Evolutionary conservation across 2,888 invertebrate genomes (phyloP).

Genomic region (Pharmacophagus antenor): DNA sequence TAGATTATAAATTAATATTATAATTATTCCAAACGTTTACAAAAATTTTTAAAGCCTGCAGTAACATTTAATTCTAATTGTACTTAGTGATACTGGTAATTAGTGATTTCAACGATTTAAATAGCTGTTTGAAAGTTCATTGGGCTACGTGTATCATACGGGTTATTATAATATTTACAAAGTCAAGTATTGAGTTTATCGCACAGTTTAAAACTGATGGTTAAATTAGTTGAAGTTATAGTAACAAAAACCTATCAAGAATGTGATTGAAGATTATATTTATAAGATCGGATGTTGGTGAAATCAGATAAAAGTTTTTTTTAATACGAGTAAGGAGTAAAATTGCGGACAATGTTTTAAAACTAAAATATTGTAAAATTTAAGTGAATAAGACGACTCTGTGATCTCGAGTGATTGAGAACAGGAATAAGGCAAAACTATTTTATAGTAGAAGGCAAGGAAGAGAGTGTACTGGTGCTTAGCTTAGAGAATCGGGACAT

Average conservation of each 20-base stretch:
- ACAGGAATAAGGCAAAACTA: no score
- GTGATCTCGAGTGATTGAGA: no score
- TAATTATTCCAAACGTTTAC: conserved; percentile 15
- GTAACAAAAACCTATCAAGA: neutral
- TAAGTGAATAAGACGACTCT: no score
- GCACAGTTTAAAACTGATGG: conserved; percentile 37
- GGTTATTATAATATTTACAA: conserved; percentile 62
- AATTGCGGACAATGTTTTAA: no score
- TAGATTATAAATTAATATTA: neutral
- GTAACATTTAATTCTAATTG: conserved; percentile 11
- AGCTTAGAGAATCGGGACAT: no score
- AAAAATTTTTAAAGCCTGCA: neutral
- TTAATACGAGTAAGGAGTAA: no score
- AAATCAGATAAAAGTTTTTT: no score
- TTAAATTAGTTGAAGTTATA: conserved; percentile 19
- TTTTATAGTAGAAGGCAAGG: no score
- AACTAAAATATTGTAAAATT: no score
- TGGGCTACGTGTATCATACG: conserved; percentile 44
- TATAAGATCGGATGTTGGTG: no score
- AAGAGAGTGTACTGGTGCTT: no score
- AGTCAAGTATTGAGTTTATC: conserved; percentile 40
- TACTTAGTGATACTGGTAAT: neutral
- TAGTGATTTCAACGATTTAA: neutral
- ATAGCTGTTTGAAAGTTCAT: conserved; percentile 9
- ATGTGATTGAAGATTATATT: neutral